Percentiles rank a stretch among this genome's conserved stretches.
Evolutionary conservation across 2,888 invertebrate genomes (phyloP).

Genomic region (Himalopsyche tibetana): DNA sequence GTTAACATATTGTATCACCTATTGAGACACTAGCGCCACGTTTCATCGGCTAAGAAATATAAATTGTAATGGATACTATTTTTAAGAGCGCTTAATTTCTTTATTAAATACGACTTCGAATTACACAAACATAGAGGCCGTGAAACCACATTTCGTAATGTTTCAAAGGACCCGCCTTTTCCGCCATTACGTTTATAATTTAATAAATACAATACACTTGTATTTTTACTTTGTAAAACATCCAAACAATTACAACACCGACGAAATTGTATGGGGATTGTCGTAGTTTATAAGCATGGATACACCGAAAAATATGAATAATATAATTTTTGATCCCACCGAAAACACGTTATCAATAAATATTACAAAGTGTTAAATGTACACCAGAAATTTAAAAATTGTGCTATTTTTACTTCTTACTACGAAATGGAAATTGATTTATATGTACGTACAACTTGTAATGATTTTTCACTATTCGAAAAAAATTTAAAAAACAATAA

Average conservation of each 20-base stretch:
- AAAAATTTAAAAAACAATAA: too few species aligned
- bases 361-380: neutral
- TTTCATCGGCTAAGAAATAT: neutral
- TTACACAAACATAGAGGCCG: constrained; percentile 22
- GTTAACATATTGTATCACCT: too few species aligned
- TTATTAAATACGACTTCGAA: neutral
- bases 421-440: constrained; percentile 11
- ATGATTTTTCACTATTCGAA: too few species aligned
- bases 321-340: constrained; percentile 44
- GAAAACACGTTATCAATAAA: constrained; percentile 35
- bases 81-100: neutral
- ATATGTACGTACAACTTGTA: too few species aligned
- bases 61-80: neutral
- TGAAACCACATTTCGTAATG: constrained; percentile 45
- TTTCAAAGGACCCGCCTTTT: constrained; percentile 59
- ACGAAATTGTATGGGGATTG: constrained; percentile 53
- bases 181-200: constrained; percentile 40
- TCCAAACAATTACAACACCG: constrained; percentile 52
- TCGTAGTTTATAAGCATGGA: constrained; percentile 50
- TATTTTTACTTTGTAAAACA: constrained; percentile 42
- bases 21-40: constrained; percentile 4
- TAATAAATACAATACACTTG: constrained; percentile 45
- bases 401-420: neutral
- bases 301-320: constrained; percentile 38
- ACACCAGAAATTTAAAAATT: constrained; percentile 8